phyloP scores from a whole-genome alignment of 2,113 vertebrate genomes.

The Hirundichthys speculiger region DNA sequence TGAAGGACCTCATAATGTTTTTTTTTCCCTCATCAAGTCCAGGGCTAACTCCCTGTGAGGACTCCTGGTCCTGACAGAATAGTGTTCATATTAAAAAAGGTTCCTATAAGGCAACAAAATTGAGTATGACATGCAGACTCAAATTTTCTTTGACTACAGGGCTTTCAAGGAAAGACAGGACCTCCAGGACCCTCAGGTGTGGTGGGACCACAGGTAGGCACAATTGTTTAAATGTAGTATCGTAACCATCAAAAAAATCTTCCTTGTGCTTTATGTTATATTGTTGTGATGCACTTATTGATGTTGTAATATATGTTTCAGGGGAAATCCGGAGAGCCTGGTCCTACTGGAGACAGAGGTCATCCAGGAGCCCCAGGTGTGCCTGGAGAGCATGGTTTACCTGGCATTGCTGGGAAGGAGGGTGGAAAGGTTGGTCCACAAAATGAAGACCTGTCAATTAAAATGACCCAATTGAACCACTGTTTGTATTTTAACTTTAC shows the following conservation, averaged over 20 bases:
- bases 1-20: too few relatives aligned
- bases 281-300: background rate
- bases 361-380: slow-evolving; percentile 94
- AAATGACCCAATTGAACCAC: background rate
- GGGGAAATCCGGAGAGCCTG: slow-evolving; percentile 95
- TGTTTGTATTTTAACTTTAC: background rate
- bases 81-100: too few relatives aligned
- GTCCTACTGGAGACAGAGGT: slow-evolving; percentile 92
- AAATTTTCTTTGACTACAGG: slow-evolving; percentile 76
- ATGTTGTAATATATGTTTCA: slow-evolving; percentile 51
- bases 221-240: background rate
- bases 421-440: slow-evolving; percentile 88
- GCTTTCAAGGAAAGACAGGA: slow-evolving; percentile 98
- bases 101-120: background rate
- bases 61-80: too few relatives aligned
- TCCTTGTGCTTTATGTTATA: background rate
- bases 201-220: slow-evolving; percentile 93
- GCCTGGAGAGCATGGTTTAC: slow-evolving; percentile 95
- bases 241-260: background rate
- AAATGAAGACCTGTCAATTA: background rate
- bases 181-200: slow-evolving; percentile 94
- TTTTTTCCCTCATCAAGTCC: too few relatives aligned
- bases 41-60: too few relatives aligned
- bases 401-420: slow-evolving; percentile 93
- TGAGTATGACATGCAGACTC: background rate